phyloP scores from a whole-genome alignment of 2,113 vertebrate genomes.

The Elanoides forficatus region DNA sequence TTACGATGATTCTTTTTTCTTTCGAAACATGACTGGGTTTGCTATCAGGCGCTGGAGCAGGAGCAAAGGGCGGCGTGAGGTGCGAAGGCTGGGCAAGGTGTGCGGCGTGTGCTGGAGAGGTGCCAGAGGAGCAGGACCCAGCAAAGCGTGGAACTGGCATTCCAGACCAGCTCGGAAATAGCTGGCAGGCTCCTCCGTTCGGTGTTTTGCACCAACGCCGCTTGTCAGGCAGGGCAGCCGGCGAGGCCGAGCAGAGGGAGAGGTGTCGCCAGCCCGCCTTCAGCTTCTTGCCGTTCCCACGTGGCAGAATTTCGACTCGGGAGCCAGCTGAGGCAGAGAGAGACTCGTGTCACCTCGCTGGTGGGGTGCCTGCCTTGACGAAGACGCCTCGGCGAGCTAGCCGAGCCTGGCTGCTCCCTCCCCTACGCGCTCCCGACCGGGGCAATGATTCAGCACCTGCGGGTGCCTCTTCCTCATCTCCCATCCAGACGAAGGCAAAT shows the following conservation, averaged over 20 bases:
- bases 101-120: neutral
- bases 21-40: neutral
- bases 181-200: neutral
- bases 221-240: neutral
- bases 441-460: neutral
- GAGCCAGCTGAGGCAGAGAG: neutral
- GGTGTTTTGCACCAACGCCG: fast-evolving
- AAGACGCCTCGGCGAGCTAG: neutral
- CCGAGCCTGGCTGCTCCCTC: neutral
- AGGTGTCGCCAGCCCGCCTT: neutral
- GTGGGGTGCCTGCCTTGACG: neutral
- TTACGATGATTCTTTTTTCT: neutral
- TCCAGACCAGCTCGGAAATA: neutral
- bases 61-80: fast-evolving
- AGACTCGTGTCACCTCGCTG: fast-evolving
- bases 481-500: neutral
- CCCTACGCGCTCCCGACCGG: neutral
- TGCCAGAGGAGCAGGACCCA: neutral
- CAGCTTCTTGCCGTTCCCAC: neutral
- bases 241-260: neutral
- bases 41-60: neutral
- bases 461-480: neutral
- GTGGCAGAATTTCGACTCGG: neutral
- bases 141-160: fast-evolving
- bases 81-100: neutral